Evolutionary conservation across 2,113 vertebrate species (phyloP).

Genomic region (Trachemys scripta): DNA sequence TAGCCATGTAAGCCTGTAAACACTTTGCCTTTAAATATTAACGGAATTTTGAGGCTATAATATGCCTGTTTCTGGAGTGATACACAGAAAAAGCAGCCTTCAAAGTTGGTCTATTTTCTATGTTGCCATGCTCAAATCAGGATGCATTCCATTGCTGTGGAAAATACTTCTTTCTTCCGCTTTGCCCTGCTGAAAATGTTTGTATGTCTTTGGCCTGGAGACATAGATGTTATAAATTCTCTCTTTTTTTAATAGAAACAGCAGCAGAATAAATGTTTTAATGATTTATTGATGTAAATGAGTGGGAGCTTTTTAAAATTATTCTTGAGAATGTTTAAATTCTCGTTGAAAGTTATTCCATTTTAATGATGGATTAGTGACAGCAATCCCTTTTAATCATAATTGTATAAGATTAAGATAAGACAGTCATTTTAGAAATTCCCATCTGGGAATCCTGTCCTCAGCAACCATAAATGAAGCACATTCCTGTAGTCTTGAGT

Average conservation of each 20-base stretch:
- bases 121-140: neutral
- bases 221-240: conserved; percentile 3
- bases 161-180: neutral
- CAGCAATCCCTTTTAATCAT: neutral
- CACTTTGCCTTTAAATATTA: neutral
- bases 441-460: conserved; percentile 51
- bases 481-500: conserved; percentile 53
- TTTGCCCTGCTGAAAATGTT: conserved; percentile 5
- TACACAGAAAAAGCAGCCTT: conserved; percentile 36
- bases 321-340: neutral
- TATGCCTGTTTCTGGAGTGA: conserved; percentile 1
- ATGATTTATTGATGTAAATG: neutral
- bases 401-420: neutral
- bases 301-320: neutral
- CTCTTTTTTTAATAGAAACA: neutral
- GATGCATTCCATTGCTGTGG: neutral
- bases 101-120: neutral
- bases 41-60: conserved; percentile 35
- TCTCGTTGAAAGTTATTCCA: conserved; percentile 21
- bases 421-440: conserved; percentile 46
- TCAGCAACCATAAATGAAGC: conserved; percentile 56
- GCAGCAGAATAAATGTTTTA: conserved; percentile 4
- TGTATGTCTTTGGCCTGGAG: neutral
- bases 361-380: conserved; percentile 28
- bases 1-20: neutral